Evolutionary conservation across 1,140 invertebrate species (phyloP).

Genomic region (Littorina saxatilis): DNA sequence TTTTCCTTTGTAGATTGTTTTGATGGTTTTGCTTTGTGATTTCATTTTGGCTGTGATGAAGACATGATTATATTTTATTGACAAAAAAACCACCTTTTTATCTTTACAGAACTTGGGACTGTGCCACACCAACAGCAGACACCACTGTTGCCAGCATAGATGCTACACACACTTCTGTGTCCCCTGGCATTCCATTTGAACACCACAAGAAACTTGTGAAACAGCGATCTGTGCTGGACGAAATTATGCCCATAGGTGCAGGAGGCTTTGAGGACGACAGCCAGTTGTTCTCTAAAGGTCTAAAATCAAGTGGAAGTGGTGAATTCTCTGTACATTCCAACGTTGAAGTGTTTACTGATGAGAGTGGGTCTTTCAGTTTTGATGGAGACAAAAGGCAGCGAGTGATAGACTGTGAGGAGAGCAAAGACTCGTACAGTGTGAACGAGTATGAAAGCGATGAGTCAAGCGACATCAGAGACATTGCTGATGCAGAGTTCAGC

Average conservation of each 20-base stretch:
- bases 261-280: not conserved
- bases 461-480: slow-evolving; percentile 42
- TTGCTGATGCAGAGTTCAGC: slow-evolving; percentile 2
- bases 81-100: too few species aligned
- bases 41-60: too few species aligned
- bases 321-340: slow-evolving; percentile 60
- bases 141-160: not conserved
- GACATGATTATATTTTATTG: too few species aligned
- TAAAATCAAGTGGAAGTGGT: slow-evolving; percentile 50
- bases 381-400: slow-evolving; percentile 46
- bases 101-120: slow-evolving; percentile 50
- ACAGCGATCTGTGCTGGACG: not conserved
- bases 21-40: too few species aligned
- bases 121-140: slow-evolving; percentile 46
- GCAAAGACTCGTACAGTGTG: slow-evolving; percentile 33
- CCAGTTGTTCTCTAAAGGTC: not conserved
- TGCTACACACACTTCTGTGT: too few species aligned
- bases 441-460: too few species aligned
- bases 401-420: slow-evolving; percentile 9
- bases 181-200: not conserved
- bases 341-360: slow-evolving; percentile 45
- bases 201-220: not conserved
- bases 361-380: slow-evolving; percentile 63
- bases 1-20: too few species aligned
- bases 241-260: not conserved